Percentiles rank a stretch among this genome's conserved stretches.
phyloP scores from a whole-genome alignment of 1,140 invertebrate genomes.

The Zaprionus africanus region DNA sequence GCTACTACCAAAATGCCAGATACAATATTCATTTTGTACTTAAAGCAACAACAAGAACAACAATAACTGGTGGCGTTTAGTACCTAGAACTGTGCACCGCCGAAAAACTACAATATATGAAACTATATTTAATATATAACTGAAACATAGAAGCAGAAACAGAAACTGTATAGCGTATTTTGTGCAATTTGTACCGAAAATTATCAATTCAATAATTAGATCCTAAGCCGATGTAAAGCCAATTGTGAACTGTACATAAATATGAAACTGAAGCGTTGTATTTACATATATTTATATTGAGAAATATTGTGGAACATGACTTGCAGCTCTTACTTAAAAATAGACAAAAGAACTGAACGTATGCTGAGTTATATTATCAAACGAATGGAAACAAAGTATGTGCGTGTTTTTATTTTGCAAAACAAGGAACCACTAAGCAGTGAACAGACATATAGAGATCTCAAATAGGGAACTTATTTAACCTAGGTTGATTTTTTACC shows the following conservation, averaged over 20 bases:
- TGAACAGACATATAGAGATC: too few species aligned
- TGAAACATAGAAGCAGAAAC: conserved; percentile 32
- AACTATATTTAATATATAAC: neutral
- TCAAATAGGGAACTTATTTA: too few species aligned
- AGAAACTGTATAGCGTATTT: conserved; percentile 28
- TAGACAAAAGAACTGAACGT: conserved; percentile 1
- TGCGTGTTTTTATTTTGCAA: neutral
- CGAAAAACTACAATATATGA: conserved; percentile 33
- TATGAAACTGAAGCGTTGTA: conserved; percentile 52
- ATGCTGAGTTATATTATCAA: neutral
- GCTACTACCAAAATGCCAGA: conserved; percentile 40
- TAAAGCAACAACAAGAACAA: conserved; percentile 33
- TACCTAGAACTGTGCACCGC: conserved; percentile 35
- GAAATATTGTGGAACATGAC: conserved; percentile 1
- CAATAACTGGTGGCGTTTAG: conserved; percentile 4
- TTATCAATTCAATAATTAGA: conserved; percentile 56
- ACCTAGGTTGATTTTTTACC: too few species aligned
- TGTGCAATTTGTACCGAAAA: conserved; percentile 65
- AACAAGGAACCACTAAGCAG: too few species aligned
- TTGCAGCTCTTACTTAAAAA: neutral
- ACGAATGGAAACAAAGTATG: neutral
- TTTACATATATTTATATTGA: conserved; percentile 12
- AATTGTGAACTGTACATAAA: conserved; percentile 65
- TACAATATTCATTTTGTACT: conserved; percentile 59
- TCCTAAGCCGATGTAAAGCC: conserved; percentile 42